phyloP scores from a whole-genome alignment of 2,888 invertebrate genomes.

The Thymelicus sylvestris region DNA sequence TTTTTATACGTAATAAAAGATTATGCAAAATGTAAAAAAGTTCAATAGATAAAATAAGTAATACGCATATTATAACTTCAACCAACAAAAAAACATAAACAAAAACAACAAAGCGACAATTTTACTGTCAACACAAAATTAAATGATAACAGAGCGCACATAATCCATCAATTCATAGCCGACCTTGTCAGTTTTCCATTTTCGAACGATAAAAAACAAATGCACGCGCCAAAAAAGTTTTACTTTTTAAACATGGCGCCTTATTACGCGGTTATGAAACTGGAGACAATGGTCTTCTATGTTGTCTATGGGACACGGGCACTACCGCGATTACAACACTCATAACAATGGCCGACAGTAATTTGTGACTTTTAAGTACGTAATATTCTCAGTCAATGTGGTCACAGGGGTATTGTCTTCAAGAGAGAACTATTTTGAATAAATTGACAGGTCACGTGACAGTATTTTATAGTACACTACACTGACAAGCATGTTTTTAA shows the following conservation, averaged over 20 bases:
- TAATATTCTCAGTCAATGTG: constrained; percentile 34
- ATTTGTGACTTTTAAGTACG: constrained; percentile 36
- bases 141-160: constrained; percentile 24
- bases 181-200: constrained; percentile 40
- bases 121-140: constrained; percentile 6
- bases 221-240: constrained; percentile 37
- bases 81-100: constrained; percentile 6
- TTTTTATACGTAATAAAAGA: too few relatives aligned
- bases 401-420: constrained; percentile 34
- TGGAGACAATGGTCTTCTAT: constrained; percentile 47
- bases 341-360: constrained; percentile 37
- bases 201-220: constrained; percentile 38
- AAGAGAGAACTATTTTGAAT: constrained; percentile 31
- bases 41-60: too few relatives aligned
- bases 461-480: neutral
- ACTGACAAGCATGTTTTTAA: too few relatives aligned
- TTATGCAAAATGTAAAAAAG: too few relatives aligned
- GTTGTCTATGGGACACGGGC: constrained; percentile 48
- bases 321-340: constrained; percentile 36
- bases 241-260: constrained; percentile 43
- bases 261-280: constrained; percentile 49
- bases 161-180: constrained; percentile 12
- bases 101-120: constrained; percentile 12
- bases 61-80: too few relatives aligned
- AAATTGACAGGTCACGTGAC: constrained; percentile 33